phyloP scores from a whole-genome alignment of 2,113 vertebrate species.

The Channa argus region DNA sequence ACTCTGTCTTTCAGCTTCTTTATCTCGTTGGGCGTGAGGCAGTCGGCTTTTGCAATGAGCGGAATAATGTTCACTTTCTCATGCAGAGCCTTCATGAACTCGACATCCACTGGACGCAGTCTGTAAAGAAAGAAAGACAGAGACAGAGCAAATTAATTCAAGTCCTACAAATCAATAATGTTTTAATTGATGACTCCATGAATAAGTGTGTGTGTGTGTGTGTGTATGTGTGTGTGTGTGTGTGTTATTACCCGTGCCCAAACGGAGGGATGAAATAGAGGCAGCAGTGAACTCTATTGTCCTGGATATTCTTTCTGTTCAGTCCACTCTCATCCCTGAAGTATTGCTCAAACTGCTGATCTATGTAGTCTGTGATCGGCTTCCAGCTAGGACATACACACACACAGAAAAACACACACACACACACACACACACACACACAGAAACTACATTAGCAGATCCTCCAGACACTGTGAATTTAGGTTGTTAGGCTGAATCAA shows the following conservation, averaged over 20 bases:
- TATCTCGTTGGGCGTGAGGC: conserved; percentile 93
- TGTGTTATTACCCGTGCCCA: conserved; percentile 89
- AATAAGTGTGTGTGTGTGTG: conserved; percentile 7
- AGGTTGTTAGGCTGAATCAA: background rate
- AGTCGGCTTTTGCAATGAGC: conserved; percentile 96
- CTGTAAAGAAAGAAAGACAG: conserved; percentile 71
- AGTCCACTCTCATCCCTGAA: conserved; percentile 97
- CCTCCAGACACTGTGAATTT: background rate
- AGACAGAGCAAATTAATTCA: background rate
- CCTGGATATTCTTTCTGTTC: conserved; percentile 98
- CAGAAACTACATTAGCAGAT: conserved; percentile 20
- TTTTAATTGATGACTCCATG: background rate
- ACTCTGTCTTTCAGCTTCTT: conserved; percentile 98
- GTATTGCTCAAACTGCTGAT: conserved; percentile 99
- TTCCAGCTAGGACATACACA: conserved; percentile 89
- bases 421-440: conserved; percentile 49
- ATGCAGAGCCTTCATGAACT: conserved; percentile 98
- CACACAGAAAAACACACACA: conserved; percentile 55
- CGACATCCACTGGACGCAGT: conserved; percentile 94
- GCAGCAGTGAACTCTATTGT: conserved; percentile 98
- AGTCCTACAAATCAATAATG: background rate
- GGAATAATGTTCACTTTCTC: conserved; percentile 98
- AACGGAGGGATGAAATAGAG: conserved; percentile 99
- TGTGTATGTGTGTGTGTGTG: conserved; percentile 20
- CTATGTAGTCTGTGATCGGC: conserved; percentile 96